Conservation (phyloP, 2,797 vertebrate genomes). For the Champsocephalus esox region DNA sequence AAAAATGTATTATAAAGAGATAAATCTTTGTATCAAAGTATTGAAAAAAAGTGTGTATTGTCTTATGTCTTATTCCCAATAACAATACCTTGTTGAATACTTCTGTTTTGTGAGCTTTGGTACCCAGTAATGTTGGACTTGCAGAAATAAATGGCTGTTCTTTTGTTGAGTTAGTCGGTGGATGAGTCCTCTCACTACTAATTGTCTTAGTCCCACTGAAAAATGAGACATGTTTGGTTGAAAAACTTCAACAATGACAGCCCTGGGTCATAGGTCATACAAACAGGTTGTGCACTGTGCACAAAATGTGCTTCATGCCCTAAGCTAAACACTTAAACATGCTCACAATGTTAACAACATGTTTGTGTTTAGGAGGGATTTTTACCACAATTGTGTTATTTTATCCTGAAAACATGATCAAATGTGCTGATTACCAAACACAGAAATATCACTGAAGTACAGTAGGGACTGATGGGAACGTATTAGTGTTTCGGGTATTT, state of each 20-base stretch:
- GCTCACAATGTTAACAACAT: background rate
- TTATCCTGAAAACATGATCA: background rate
- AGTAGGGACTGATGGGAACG: background rate
- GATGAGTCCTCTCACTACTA: background rate
- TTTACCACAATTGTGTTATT: background rate
- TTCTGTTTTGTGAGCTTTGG: background rate
- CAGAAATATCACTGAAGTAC: background rate
- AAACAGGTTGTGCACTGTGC: constrained; percentile 13
- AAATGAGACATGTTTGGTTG: background rate
- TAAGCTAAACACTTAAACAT: background rate
- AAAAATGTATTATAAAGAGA: background rate
- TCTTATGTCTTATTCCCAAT: constrained; percentile 31
- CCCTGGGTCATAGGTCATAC: too few species aligned
- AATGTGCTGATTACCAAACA: background rate
- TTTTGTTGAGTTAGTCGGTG: background rate
- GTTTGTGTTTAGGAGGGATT: background rate
- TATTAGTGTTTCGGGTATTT: background rate
- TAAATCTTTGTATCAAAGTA: constrained; percentile 10
- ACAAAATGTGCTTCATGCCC: background rate
- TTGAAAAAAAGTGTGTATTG: constrained; percentile 5
- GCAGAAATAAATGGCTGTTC: background rate
- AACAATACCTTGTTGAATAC: constrained; percentile 7
- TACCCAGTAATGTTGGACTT: background rate
- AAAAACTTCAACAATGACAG: background rate
- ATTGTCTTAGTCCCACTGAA: background rate